These are phyloP conservation scores for Acanthosoma haemorrhoidale DNA, from an alignment of 2,888 invertebrate species.

Conservation along the genomic window DNA sequence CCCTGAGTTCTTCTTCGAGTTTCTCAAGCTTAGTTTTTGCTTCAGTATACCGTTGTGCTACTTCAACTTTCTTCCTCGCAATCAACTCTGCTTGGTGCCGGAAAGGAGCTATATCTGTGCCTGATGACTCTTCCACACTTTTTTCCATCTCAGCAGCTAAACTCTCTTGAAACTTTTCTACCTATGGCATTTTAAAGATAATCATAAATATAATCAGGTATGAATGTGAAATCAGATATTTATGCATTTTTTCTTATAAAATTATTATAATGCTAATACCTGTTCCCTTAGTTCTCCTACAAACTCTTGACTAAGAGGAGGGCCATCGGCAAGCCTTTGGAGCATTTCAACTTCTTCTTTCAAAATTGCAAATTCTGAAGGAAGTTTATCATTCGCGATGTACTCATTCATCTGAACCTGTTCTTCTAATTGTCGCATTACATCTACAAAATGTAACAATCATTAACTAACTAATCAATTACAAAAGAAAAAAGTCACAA, in stretches of 20 bases:
- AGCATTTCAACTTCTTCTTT: constrained; percentile 64
- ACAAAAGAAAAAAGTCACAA: no score
- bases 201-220: no score
- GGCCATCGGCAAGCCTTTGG: constrained; percentile 61
- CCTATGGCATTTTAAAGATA: not conserved
- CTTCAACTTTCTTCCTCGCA: constrained; percentile 69
- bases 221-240: no score
- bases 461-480: no score
- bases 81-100: constrained; percentile 79
- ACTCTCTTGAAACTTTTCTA: constrained; percentile 17
- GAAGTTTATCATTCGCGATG: constrained; percentile 71
- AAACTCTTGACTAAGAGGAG: constrained; percentile 47
- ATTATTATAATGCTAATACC: constrained; percentile 46
- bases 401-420: constrained; percentile 70
- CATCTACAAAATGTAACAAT: constrained; percentile 48
- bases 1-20: constrained; percentile 57
- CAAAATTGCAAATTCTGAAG: constrained; percentile 61
- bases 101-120: constrained; percentile 64
- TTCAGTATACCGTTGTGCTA: constrained; percentile 64
- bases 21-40: constrained; percentile 57
- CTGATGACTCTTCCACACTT: constrained; percentile 18
- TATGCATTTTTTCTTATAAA: not conserved
- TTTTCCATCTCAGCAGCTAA: constrained; percentile 17
- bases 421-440: constrained; percentile 67
- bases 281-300: constrained; percentile 49